These are phyloP conservation scores for Alethe castanea DNA, from an alignment of 2,113 vertebrate genomes.

Conservation along the genomic window DNA sequence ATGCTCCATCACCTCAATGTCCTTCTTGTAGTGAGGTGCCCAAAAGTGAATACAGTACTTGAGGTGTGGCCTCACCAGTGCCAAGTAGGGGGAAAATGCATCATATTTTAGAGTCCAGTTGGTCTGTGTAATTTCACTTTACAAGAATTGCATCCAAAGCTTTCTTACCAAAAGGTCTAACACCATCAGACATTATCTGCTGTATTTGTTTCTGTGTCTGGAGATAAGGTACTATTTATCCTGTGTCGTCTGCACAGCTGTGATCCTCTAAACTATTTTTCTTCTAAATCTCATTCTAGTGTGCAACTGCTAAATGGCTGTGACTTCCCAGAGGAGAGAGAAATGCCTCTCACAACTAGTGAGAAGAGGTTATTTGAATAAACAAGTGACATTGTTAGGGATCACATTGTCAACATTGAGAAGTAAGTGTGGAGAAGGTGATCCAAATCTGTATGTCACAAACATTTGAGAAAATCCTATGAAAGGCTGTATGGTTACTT, in stretches of 20 bases:
- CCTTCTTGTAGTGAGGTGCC: background rate
- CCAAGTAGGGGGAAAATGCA: background rate
- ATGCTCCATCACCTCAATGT: background rate
- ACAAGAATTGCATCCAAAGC: background rate
- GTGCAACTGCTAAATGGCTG: background rate
- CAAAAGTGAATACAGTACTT: background rate
- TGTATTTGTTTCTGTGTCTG: background rate
- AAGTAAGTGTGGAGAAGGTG: background rate
- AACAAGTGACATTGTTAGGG: background rate
- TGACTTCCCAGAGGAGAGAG: background rate
- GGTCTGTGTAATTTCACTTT: background rate
- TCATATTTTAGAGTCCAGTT: background rate
- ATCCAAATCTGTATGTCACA: background rate
- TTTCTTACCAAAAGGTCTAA: background rate
- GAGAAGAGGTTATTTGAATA: background rate
- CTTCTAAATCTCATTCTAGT: background rate
- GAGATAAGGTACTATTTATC: background rate
- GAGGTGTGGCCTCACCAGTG: background rate
- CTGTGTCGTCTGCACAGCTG: background rate
- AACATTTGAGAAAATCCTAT: background rate
- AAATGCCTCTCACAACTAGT: background rate
- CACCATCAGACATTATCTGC: background rate
- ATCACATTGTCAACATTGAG: background rate
- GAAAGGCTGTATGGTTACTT: background rate
- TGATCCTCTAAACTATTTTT: background rate